phyloP scores from a whole-genome alignment of 1,140 invertebrate genomes.

The Agrilus planipennis region DNA sequence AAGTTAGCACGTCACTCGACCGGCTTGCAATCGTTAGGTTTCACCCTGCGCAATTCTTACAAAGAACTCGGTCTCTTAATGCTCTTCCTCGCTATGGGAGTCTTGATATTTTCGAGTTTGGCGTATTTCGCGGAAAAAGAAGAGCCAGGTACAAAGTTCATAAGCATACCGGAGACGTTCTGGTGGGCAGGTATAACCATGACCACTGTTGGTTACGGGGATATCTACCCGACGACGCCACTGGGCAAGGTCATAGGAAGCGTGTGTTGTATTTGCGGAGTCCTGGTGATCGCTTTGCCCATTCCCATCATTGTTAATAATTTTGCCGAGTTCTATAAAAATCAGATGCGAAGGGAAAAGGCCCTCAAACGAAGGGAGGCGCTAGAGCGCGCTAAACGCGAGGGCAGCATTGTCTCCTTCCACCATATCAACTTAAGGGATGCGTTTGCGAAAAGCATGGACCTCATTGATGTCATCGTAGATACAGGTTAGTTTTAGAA shows the following conservation, averaged over 20 bases:
- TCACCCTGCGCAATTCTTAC: constrained; percentile 96
- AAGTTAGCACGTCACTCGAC: constrained; percentile 98
- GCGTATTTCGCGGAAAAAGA: constrained; percentile 99
- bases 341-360: constrained; percentile 98
- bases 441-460: constrained; percentile 96
- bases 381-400: constrained; percentile 87
- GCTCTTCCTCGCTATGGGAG: constrained; percentile 98
- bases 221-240: constrained; percentile 92
- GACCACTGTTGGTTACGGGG: constrained; percentile 98
- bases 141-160: constrained; percentile 90
- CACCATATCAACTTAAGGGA: constrained; percentile 95
- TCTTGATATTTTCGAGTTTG: constrained; percentile 96
- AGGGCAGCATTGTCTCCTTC: constrained; percentile 95
- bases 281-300: constrained; percentile 99
- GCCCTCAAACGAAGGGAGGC: constrained; percentile 91
- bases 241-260: constrained; percentile 96
- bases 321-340: constrained; percentile 99
- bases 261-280: constrained; percentile 99
- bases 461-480: constrained; percentile 95
- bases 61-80: constrained; percentile 97
- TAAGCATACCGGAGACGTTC: constrained; percentile 97
- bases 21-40: constrained; percentile 94
- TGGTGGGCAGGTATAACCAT: constrained; percentile 99
- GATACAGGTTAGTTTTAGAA: constrained; percentile 89
- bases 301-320: constrained; percentile 99